Evolutionary conservation across 2,888 invertebrate species (phyloP).

Genomic region (Andrena bucephala): DNA sequence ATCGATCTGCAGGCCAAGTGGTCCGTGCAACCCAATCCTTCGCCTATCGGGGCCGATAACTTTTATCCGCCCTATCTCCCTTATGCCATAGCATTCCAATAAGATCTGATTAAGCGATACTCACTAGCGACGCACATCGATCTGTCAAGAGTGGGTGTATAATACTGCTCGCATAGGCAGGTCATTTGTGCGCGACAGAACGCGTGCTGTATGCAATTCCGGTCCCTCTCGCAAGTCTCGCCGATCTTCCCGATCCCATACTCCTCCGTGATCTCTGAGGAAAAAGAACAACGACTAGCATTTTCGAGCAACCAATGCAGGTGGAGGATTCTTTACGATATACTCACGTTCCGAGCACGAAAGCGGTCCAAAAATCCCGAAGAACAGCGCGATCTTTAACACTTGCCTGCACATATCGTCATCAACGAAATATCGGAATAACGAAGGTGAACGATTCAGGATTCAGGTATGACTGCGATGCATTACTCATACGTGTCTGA

Average conservation of each 20-base stretch:
- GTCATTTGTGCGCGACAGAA: conserved; percentile 71
- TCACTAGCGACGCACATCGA: conserved; percentile 75
- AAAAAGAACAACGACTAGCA: not conserved
- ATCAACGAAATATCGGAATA: not conserved
- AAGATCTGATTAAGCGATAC: conserved; percentile 37
- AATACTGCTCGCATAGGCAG: conserved; percentile 73
- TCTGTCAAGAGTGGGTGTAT: conserved; percentile 69
- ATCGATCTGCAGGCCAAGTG: conserved; percentile 67
- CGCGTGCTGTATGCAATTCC: conserved; percentile 72
- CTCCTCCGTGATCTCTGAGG: conserved; percentile 1
- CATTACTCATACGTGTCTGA: conserved; percentile 16
- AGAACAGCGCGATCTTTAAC: conserved; percentile 22
- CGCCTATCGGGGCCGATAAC: conserved; percentile 19
- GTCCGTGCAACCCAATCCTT: conserved; percentile 66
- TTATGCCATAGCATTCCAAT: not conserved
- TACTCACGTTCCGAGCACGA: conserved; percentile 46
- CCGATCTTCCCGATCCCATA: conserved; percentile 52
- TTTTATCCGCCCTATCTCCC: not conserved
- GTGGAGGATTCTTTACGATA: not conserved
- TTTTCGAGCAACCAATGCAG: too few relatives aligned
- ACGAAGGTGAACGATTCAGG: too few relatives aligned
- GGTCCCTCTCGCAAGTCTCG: conserved; percentile 72
- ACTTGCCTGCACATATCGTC: conserved; percentile 31
- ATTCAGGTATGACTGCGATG: not conserved
- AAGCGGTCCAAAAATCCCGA: conserved; percentile 2